Evolutionary conservation across 2,797 vertebrate genomes (phyloP), one percentile per base, ranked within the genome.

Genomic region (Crax fasciolata): DNA sequence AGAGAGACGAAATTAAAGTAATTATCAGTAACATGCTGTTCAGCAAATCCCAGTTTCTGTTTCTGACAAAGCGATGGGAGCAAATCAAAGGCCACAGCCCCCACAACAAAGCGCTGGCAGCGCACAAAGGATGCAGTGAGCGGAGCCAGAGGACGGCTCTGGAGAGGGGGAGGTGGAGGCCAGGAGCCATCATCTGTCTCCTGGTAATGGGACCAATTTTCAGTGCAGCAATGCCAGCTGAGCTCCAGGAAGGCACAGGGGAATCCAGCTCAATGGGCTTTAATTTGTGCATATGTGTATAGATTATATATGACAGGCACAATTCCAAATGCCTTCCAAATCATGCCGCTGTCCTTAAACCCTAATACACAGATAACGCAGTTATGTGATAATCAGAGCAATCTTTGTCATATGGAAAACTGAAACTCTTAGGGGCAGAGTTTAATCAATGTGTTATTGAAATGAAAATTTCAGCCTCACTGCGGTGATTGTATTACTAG

Each of bases 201-300:
- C 72, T 79, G 77, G 79, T 93, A 90, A 96, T 82, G 63, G 83
- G 80, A 73, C 91, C 87, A 94, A 96, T 95, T 94, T 94, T 94
- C 91, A 89, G 71, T 72, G 79, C 86, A 94, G 86, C 94, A 91
- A 84, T 92, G 95, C 94, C 95, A 95, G 95, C 96, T 95, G 95
- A 95, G 95, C 87, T 94, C 93, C 43, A 4, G 74, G 51, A 58
- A 90, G 63, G 74, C 95, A 90, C 67, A 28, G 16, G 96, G 88
- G 94, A 96, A 94, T 76, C 74, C 85, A 81, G 77, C 85, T 90
- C 74, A 90, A 90, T 93, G 91, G 80, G 72, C 85, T 93, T 96
- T 96, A 87, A 93, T 95, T 95, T 83, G 89, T 87, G 78, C 43
- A 0, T 58, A 11, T 93, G 92, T 3, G 54, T 93, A 61, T 74